phyloP scores from a whole-genome alignment of 2,797 vertebrate genomes.

The Tolypeutes matacus region DNA sequence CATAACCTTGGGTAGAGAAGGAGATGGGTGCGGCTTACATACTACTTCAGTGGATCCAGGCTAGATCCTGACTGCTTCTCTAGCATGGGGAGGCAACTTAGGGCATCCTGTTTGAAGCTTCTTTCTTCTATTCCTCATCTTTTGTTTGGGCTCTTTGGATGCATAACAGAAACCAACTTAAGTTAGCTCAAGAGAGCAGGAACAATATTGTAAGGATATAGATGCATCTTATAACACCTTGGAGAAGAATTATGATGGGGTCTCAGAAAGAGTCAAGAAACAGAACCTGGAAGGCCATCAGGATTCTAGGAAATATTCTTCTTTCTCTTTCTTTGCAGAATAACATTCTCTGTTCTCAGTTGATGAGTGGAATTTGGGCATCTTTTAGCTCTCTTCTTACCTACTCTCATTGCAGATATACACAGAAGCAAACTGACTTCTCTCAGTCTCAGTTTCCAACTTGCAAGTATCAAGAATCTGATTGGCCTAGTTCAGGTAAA shows the following conservation, averaged over 20 bases:
- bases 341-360: slow-evolving; percentile 27
- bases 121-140: neutral
- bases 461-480: slow-evolving; percentile 23
- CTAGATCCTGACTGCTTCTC: neutral
- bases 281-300: neutral
- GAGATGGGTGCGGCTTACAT: neutral
- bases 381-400: neutral
- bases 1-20: neutral
- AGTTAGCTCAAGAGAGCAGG: neutral
- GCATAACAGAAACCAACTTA: neutral
- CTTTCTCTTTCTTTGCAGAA: neutral
- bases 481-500: neutral
- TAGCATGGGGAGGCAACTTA: neutral
- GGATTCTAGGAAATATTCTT: neutral
- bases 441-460: slow-evolving; percentile 26
- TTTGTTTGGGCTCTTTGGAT: slow-evolving; percentile 17
- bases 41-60: neutral
- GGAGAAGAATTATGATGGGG: neutral
- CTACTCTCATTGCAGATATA: neutral
- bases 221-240: neutral
- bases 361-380: neutral
- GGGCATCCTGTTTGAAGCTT: neutral
- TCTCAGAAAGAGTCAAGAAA: slow-evolving; percentile 36
- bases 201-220: neutral
- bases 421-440: neutral